Evolutionary conservation across 1,140 invertebrate genomes (phyloP).

Genomic region (Riptortus pedestris): DNA sequence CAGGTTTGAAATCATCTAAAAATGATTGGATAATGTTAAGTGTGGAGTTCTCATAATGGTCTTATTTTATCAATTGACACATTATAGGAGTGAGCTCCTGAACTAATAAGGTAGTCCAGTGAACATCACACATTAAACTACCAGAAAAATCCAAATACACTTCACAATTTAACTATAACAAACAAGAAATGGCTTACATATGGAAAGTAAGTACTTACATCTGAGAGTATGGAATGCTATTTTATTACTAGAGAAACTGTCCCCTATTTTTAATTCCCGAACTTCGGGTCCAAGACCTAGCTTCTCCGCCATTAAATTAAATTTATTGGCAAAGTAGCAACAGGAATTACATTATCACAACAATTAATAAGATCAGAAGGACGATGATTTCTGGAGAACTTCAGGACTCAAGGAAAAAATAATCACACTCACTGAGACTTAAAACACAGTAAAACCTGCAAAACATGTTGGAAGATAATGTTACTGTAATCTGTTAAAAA

Average conservation of each 20-base stretch:
- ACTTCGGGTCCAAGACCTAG: constrained; percentile 62
- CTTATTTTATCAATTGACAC: not conserved
- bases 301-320: constrained; percentile 52
- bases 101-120: too few relatives aligned
- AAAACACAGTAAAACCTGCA: not conserved
- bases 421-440: not conserved
- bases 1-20: constrained; percentile 93
- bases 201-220: constrained; percentile 53
- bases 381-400: not conserved
- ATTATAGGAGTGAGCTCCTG: not conserved
- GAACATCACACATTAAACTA: too few relatives aligned
- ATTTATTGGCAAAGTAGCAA: constrained; percentile 27
- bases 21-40: constrained; percentile 37
- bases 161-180: not conserved
- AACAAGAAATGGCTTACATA: constrained; percentile 25
- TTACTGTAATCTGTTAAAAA: not conserved
- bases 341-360: constrained; percentile 24
- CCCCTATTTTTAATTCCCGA: constrained; percentile 69
- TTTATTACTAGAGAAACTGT: constrained; percentile 63
- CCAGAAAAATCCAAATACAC: not conserved
- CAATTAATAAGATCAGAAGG: not conserved
- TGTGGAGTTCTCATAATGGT: constrained; percentile 21
- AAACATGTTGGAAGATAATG: constrained; percentile 6
- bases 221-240: constrained; percentile 73
- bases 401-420: not conserved